Conservation (phyloP, 2,113 vertebrate species). For the Scomber colias region DNA sequence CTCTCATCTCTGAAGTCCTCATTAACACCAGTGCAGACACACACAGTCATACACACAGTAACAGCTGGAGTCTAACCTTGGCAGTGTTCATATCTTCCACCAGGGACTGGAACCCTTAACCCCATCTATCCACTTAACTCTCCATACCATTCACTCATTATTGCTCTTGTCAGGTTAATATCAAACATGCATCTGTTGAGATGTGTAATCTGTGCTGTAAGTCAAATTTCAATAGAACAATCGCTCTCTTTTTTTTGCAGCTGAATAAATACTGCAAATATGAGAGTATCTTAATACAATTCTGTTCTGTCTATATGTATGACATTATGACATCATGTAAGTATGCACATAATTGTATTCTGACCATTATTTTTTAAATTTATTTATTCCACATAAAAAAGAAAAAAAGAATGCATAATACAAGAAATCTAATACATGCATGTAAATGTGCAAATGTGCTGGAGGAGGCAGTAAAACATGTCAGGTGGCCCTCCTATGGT, state of each 20-base stretch:
- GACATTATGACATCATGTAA: background rate
- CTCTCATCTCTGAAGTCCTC: conserved; percentile 12
- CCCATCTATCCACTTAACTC: conserved; percentile 1
- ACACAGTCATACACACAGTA: conserved; percentile 2
- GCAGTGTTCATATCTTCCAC: background rate
- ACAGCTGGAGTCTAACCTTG: conserved; percentile 48
- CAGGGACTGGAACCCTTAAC: conserved; percentile 20
- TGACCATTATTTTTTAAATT: background rate
- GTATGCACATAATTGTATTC: background rate
- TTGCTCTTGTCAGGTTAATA: conserved; percentile 9
- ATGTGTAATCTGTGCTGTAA: conserved; percentile 22
- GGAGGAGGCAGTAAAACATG: too few relatives aligned
- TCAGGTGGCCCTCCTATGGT: too few relatives aligned
- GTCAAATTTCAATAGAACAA: background rate
- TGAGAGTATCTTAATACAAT: too few relatives aligned
- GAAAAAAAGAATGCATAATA: too few relatives aligned
- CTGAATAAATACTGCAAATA: background rate
- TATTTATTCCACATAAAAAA: too few relatives aligned
- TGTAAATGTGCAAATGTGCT: too few relatives aligned
- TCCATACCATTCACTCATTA: conserved; percentile 16
- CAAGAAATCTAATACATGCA: too few relatives aligned
- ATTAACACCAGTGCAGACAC: background rate
- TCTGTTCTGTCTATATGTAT: background rate
- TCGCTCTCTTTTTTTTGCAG: background rate
- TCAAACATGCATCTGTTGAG: conserved; percentile 12